A percentile compares a stretch with the other conserved stretches of the same genome.
Conservation (phyloP, 2,113 vertebrate genomes). For the Neopipo cinnamomea region DNA sequence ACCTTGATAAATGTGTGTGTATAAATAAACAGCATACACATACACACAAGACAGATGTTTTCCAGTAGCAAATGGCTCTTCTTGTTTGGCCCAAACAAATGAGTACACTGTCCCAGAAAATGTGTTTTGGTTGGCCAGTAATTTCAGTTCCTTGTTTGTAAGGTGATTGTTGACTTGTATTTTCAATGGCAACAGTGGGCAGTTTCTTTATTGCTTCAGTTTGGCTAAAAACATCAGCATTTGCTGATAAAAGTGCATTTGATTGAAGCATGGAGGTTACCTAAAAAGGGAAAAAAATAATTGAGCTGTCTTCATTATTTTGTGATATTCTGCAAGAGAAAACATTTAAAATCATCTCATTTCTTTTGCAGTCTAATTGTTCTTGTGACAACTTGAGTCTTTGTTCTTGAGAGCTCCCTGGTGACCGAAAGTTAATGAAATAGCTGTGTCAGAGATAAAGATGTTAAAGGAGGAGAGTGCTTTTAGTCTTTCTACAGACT, state of each 20-base stretch:
- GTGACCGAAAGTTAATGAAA: conserved; percentile 30
- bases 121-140: background rate
- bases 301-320: background rate
- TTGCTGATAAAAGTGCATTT: background rate
- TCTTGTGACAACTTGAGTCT: background rate
- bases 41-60: background rate
- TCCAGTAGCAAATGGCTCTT: background rate
- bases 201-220: background rate
- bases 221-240: background rate
- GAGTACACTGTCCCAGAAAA: background rate
- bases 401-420: conserved; percentile 30
- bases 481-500: background rate
- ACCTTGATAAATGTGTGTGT: background rate
- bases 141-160: background rate
- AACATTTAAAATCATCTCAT: background rate
- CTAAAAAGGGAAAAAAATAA: background rate
- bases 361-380: conserved; percentile 8
- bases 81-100: background rate
- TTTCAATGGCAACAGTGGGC: background rate
- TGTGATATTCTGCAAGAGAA: background rate
- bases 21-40: conserved; percentile 7
- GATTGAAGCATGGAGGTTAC: background rate
- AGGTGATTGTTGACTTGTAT: background rate
- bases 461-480: background rate
- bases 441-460: conserved; percentile 4